phyloP scores from a whole-genome alignment of 2,888 invertebrate genomes.

The Brassicogethes aeneus region DNA sequence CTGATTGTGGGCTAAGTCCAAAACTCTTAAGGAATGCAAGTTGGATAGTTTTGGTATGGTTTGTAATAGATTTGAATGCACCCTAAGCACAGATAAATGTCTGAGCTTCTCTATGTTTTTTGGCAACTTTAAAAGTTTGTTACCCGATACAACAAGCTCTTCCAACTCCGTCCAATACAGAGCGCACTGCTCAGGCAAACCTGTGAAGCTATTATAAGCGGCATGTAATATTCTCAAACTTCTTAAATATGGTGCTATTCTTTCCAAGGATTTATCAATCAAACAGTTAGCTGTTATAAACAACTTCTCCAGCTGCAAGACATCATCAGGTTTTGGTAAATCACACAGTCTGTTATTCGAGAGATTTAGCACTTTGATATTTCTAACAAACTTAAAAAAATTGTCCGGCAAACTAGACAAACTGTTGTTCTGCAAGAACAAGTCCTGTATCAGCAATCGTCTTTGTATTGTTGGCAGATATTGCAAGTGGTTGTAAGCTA shows the following conservation, averaged over 20 bases:
- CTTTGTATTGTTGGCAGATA: constrained; percentile 63
- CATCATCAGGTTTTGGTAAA: constrained; percentile 50
- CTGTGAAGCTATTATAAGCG: constrained; percentile 69
- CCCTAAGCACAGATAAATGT: constrained; percentile 64
- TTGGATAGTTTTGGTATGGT: constrained; percentile 69
- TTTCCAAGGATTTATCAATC: constrained; percentile 50
- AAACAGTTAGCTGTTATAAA: constrained; percentile 71
- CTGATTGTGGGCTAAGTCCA: constrained; percentile 81
- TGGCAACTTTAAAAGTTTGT: constrained; percentile 65
- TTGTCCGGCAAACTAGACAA: constrained; percentile 65
- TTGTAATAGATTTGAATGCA: constrained; percentile 73
- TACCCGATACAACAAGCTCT: constrained; percentile 75
- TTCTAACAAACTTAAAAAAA: constrained; percentile 59
- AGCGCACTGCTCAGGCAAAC: constrained; percentile 64
- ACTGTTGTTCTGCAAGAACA: constrained; percentile 71
- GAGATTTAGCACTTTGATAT: constrained; percentile 62
- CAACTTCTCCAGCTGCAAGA: constrained; percentile 55
- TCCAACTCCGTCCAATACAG: constrained; percentile 71
- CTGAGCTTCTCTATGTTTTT: constrained; percentile 63
- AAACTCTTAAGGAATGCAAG: constrained; percentile 62
- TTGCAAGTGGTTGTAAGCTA: constrained; percentile 70
- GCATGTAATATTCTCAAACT: constrained; percentile 63
- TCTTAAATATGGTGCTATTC: constrained; percentile 53
- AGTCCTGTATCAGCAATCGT: constrained; percentile 56
- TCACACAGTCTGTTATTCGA: constrained; percentile 70